Percentiles rank a stretch among this genome's conserved stretches.
Conservation (phyloP, 2,797 vertebrate species). For the Enoplosus armatus region DNA sequence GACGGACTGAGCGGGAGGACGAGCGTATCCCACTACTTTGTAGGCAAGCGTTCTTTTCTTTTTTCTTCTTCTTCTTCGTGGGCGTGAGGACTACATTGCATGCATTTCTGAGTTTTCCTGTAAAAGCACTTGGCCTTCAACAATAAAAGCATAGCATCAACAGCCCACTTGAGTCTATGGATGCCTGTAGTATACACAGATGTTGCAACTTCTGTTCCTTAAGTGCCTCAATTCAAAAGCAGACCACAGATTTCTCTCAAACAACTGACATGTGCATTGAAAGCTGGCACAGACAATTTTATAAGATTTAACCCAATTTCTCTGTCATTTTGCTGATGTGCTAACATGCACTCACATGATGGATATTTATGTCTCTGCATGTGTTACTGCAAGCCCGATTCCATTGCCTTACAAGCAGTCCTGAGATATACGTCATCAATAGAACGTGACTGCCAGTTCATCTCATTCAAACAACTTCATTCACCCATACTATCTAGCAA, state of each 20-base stretch:
- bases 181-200: background rate
- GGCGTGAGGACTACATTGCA: background rate
- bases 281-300: background rate
- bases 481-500: background rate
- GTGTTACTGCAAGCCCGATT: background rate
- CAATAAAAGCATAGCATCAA: background rate
- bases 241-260: background rate
- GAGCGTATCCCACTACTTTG: no score
- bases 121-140: background rate
- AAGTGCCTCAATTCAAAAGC: background rate
- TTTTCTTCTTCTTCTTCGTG: no score
- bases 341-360: background rate
- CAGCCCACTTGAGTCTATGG: background rate
- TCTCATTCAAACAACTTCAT: background rate
- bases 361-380: background rate
- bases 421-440: background rate
- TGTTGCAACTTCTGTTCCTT: slow-evolving; percentile 15
- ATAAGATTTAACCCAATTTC: background rate
- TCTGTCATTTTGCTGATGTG: background rate
- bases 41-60: no score
- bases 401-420: no score
- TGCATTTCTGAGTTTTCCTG: background rate
- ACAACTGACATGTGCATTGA: background rate
- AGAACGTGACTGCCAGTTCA: background rate
- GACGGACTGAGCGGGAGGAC: no score